Base-by-base conservation (phyloP, 37 sponge, comb jelly and placozoan genomes). In the Spongia lamella region DNA sequence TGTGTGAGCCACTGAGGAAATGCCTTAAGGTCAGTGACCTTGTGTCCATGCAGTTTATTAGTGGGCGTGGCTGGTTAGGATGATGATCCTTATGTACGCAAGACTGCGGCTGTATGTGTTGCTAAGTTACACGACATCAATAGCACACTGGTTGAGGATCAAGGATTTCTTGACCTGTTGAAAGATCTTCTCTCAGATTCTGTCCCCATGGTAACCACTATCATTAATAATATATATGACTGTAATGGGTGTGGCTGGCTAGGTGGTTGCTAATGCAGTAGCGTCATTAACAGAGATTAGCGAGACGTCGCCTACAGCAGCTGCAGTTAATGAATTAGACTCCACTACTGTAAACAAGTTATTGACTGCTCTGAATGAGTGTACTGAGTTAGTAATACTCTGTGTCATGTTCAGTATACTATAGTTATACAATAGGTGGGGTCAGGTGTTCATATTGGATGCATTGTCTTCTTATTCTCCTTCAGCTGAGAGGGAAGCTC, bases 111-210 rank as follows among this genome's bases (percentile, higher is more conserved):
- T 5, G 96, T 97, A 62, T 94, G 98, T 83, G 98, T 97, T 51
- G 98, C 95, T 32, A 97, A 97, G 73, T 78, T 97, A 22, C 92
- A 94, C 61, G 98, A 97, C 83, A 97, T 97, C 88, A 94, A 92
- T 66, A 35, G 93, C 52, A 76, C 79, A 22, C 83, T 94, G 37
- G 98, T 97, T 40, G 98, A 97, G 74, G 98, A 97, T 74, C 98
- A 97, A 61, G 98, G 98, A 21, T 97, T 97, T 70, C 83, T 97
- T 59, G 98, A 97, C 47, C 76, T 88, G 55, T 88, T 97, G 38
- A 90, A 89, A 65, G 98, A 97, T 35, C 82, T 92, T 15, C 83
- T 97, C 63, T 94, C 96, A 60, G 98, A 97, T 70, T 88, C 95
- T 68, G 91, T 88, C 73, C 98, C 98, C 72, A 97, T 97, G 98